Conservation (phyloP, 2,797 vertebrate genomes). For the Myiotriccus ornatus region DNA sequence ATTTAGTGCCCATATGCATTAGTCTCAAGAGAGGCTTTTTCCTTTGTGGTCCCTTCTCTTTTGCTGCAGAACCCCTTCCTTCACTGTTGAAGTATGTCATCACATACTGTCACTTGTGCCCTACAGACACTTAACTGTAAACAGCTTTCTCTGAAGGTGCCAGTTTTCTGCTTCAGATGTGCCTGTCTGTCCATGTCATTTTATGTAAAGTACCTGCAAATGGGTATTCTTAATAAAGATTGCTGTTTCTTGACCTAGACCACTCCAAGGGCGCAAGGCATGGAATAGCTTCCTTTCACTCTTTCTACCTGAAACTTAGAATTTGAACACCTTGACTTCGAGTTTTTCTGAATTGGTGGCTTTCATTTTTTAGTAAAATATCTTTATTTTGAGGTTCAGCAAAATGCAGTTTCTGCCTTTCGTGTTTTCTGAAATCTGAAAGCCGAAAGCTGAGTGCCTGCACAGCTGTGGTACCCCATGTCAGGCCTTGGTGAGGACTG, state of each 20-base stretch:
- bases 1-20: background rate
- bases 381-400: background rate
- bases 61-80: background rate
- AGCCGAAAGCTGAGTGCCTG: background rate
- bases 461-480: fast-evolving
- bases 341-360: background rate
- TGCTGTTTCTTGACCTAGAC: background rate
- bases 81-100: background rate
- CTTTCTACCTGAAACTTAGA: background rate
- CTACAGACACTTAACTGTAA: background rate
- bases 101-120: background rate
- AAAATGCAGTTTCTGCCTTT: background rate
- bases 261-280: background rate
- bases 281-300: background rate
- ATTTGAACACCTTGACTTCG: background rate
- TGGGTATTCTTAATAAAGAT: background rate
- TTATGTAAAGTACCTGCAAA: background rate
- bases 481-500: background rate
- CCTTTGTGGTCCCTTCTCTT: background rate
- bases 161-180: background rate
- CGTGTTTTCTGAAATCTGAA: background rate
- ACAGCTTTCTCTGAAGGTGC: background rate
- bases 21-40: background rate
- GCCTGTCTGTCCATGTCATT: background rate
- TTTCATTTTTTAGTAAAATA: background rate